Evolutionary conservation across 2,113 vertebrate genomes (phyloP), one percentile per base, ranked within the genome.

Genomic region (Zingel zingel): DNA sequence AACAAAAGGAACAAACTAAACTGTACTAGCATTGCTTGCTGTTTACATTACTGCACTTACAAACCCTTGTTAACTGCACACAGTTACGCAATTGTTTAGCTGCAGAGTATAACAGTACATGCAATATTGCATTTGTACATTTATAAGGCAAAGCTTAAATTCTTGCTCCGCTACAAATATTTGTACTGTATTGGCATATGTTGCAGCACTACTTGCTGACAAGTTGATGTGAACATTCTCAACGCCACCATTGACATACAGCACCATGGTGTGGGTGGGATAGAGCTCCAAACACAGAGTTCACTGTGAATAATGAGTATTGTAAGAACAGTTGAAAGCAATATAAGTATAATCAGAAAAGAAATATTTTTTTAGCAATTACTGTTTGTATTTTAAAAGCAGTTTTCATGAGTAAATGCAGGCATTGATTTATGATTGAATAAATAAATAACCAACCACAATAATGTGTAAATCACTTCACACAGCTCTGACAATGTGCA

Each of bases 401-500:
- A 43, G 47, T 63, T 63, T 59, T 16, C 13, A n/a, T 6, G 18
- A 45, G 23, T 47, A 64, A 79, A 79, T 2, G 9, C 0, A 72
- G 16, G 2, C 7, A 18, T 33, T 51, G 7, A 68, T 70, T 69
- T 14, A 33, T 21, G 39, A n/a, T 3, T 0, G 1, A 70, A 8
- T 27, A 39, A 36, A 50, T 27, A 53, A 47, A 47, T 18, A 53
- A n/a, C 23, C 6, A 53, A n/a, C 23, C 6, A 33, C 5, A 27
- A 16, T 16, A 6, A 66, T n/a, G 50, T 33, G 54, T 14, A 58
- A 74, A 65, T 73, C 54, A 15, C 50, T 79, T 74, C 1, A 57
- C n/a, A 68, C 25, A 70, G 47, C 71, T 19, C 19, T 75, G 74
- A 80, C 61, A 66, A 51, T n/a, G 45, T n/a, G 51, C 84, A 83